A percentile compares a stretch with the other conserved stretches of the same genome.
Conservation (phyloP, 2,113 vertebrate genomes). For the Falcunculus frontatus region DNA sequence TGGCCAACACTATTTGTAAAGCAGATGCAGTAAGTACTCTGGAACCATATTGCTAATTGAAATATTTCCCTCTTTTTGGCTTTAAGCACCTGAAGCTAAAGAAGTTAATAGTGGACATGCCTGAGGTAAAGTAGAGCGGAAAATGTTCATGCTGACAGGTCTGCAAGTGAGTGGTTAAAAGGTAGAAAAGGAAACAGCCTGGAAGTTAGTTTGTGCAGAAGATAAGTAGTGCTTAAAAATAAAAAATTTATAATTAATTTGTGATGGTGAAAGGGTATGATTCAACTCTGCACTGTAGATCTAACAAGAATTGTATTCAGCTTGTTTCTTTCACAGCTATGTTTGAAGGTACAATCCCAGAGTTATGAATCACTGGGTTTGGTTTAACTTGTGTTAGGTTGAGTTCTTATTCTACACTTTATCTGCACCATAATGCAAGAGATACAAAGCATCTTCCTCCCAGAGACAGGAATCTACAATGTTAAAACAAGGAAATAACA, state of each 20-base stretch:
- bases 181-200: not conserved
- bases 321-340: not conserved
- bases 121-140: not conserved
- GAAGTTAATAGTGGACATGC: not conserved
- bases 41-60: not conserved
- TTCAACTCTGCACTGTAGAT: not conserved
- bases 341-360: not conserved
- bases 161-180: not conserved
- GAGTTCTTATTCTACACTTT: not conserved
- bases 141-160: not conserved
- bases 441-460: not conserved
- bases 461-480: not conserved
- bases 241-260: not conserved
- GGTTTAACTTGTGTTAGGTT: not conserved
- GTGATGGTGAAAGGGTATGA: not conserved
- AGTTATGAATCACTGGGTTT: not conserved
- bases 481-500: not conserved
- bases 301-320: not conserved
- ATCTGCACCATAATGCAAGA: not conserved
- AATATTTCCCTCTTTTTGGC: not conserved
- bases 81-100: not conserved
- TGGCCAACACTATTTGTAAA: conserved; percentile 97
- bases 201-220: not conserved
- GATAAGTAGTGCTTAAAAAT: not conserved
- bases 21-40: conserved; percentile 87